These are phyloP conservation scores for Nemoura dubitans DNA, from an alignment of 2,888 invertebrate genomes.

Conservation along the genomic window DNA sequence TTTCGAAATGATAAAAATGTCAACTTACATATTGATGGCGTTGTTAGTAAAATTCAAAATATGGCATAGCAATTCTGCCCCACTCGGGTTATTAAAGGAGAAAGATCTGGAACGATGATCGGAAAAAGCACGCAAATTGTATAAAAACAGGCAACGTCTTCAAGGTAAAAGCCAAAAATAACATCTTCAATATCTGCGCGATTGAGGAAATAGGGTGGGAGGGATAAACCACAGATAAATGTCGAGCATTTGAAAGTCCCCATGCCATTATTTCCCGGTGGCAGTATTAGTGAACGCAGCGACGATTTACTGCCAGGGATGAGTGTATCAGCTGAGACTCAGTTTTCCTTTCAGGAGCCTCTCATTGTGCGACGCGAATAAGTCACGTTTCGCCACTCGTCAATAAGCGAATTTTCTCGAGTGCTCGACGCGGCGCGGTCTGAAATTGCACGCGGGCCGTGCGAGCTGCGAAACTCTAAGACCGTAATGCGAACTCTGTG, in stretches of 20 bases:
- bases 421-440: not conserved
- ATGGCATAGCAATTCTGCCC: not conserved
- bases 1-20: not conserved
- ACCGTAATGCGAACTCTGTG: not conserved
- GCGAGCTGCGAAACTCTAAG: not conserved
- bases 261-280: not conserved
- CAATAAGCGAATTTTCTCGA: not conserved
- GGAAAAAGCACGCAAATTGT: not conserved
- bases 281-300: not conserved
- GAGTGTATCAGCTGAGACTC: not conserved
- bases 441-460: not conserved
- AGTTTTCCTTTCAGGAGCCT: not conserved
- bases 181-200: not conserved
- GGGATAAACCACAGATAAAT: not conserved
- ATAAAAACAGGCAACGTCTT: not conserved
- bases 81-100: not conserved
- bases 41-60: not conserved
- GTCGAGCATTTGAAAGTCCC: not conserved
- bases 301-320: not conserved
- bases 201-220: not conserved
- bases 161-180: not conserved
- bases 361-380: not conserved
- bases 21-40: not conserved
- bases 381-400: constrained; percentile 32
- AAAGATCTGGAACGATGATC: not conserved